Evolutionary conservation across 1,140 invertebrate species (phyloP).

Genomic region (Drosophila gunungcola): DNA sequence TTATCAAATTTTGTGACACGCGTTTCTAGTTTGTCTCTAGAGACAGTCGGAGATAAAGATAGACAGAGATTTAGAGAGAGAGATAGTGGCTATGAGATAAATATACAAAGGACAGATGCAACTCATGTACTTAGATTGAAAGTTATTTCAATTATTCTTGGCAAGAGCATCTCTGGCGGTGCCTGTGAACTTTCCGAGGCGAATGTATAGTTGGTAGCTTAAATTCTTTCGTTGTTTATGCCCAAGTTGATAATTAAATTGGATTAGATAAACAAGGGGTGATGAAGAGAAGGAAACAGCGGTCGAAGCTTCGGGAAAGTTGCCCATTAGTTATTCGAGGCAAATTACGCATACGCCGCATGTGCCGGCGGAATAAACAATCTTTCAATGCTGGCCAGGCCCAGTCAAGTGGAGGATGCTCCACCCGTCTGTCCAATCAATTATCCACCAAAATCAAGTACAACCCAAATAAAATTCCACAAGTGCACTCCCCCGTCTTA

Average conservation of each 20-base stretch:
- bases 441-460: constrained; percentile 56
- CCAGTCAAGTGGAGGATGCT: constrained; percentile 22
- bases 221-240: constrained; percentile 49
- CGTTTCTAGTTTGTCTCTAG: constrained; percentile 42
- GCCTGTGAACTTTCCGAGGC: constrained; percentile 52
- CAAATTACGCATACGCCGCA: constrained; percentile 76
- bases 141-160: constrained; percentile 79
- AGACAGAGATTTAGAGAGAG: constrained; percentile 9
- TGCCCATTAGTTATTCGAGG: constrained; percentile 52
- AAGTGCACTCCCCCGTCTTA: constrained; percentile 36
- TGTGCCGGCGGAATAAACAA: constrained; percentile 59
- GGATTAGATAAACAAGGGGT: constrained; percentile 46
- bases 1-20: constrained; percentile 78
- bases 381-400: constrained; percentile 52
- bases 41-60: constrained; percentile 31
- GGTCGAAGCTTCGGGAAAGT: constrained; percentile 12
- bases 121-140: constrained; percentile 49
- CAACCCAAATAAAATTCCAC: constrained; percentile 56
- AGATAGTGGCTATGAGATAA: background rate
- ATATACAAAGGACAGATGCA: constrained; percentile 32
- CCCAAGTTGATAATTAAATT: constrained; percentile 52
- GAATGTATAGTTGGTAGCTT: constrained; percentile 35
- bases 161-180: constrained; percentile 44
- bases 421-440: constrained; percentile 28
- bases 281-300: constrained; percentile 32